Percentiles rank a stretch among this genome's conserved stretches.
These are phyloP conservation scores for Zoroaster sp. DNA, from an alignment of 53 echinoderm and acorn worm genomes.

Conservation along the genomic window DNA sequence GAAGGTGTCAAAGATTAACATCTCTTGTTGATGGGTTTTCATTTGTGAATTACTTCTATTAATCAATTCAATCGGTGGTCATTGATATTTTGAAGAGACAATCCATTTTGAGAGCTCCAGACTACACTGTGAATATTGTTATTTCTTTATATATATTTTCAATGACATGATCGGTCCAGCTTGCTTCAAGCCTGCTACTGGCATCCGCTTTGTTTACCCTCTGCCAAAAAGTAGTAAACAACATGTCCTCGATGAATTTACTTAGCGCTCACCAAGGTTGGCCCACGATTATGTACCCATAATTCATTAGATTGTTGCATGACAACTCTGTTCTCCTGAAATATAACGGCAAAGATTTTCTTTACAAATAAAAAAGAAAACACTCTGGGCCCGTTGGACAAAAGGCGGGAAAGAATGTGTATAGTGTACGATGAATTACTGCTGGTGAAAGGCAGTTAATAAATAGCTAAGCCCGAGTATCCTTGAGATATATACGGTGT, in stretches of 20 bases:
- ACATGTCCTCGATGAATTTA: constrained; percentile 23
- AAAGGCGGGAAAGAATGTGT: background rate
- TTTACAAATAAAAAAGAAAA: background rate
- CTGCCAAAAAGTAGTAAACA: constrained; percentile 29
- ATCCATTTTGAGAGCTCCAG: background rate
- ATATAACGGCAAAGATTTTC: background rate
- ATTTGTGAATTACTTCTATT: too few relatives aligned
- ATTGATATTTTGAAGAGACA: background rate
- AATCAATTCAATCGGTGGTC: background rate
- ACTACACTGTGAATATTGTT: background rate
- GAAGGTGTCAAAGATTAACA: too few relatives aligned
- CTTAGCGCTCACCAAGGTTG: background rate
- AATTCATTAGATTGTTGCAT: background rate
- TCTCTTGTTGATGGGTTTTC: too few relatives aligned
- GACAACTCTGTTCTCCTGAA: background rate
- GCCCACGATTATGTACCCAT: background rate
- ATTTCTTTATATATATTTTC: background rate
- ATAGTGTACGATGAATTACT: too few relatives aligned
- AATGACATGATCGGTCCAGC: too few relatives aligned
- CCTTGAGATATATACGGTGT: too few relatives aligned
- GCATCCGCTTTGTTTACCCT: background rate
- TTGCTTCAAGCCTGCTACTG: background rate
- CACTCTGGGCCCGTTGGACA: background rate
- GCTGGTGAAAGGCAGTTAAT: too few relatives aligned
- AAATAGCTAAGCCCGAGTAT: too few relatives aligned